Evolutionary conservation across 2,797 vertebrate species (phyloP).

Genomic region (Chaenodraco wilsoni): DNA sequence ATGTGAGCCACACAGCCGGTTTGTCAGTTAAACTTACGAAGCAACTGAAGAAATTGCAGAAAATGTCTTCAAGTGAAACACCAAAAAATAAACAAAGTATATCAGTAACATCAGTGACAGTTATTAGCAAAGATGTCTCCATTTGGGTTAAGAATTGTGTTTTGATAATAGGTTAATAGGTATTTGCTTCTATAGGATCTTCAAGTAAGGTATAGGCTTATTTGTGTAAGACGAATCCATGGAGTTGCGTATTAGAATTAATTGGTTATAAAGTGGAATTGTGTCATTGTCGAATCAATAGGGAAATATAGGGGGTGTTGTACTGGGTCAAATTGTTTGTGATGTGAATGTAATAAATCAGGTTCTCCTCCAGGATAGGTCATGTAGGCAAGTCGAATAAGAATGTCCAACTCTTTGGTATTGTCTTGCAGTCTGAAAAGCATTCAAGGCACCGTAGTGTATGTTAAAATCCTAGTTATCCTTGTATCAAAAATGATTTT

Average conservation of each 20-base stretch:
- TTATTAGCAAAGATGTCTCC: not conserved
- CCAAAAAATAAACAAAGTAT: not conserved
- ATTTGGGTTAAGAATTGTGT: not conserved
- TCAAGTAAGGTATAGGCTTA: not conserved
- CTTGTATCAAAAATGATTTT: too few relatives aligned
- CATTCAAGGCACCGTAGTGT: too few relatives aligned
- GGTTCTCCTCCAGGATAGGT: too few relatives aligned
- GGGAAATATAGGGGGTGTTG: not conserved
- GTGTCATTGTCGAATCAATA: conserved; percentile 8
- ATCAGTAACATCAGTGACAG: not conserved
- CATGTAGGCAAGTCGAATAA: too few relatives aligned
- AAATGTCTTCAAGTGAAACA: not conserved
- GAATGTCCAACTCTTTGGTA: too few relatives aligned
- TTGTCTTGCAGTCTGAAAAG: too few relatives aligned
- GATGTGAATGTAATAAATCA: too few relatives aligned
- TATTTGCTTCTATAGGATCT: not conserved
- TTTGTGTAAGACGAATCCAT: not conserved
- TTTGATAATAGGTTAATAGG: not conserved
- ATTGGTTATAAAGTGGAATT: conserved; percentile 1
- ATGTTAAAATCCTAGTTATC: too few relatives aligned
- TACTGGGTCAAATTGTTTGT: too few relatives aligned
- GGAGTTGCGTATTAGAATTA: not conserved
- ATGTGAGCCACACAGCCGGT: not conserved
- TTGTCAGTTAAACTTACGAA: not conserved
- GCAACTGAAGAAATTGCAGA: not conserved